Evolutionary conservation across 2,888 invertebrate species (phyloP), one percentile per base, ranked within the genome.

Genomic region (Heliconius cydno): DNA sequence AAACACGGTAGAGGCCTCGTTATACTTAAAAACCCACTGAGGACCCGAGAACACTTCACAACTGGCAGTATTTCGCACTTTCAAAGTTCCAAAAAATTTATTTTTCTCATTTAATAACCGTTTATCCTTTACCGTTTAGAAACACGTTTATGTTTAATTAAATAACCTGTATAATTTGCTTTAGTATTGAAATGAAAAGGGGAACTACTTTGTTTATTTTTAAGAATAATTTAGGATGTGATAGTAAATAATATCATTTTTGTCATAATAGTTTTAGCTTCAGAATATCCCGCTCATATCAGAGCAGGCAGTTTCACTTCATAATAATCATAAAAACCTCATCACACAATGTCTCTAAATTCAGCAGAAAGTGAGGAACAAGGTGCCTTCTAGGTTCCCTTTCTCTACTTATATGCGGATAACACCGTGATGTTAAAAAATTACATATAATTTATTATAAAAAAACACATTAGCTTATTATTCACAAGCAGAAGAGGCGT

Each of bases 1-100:
- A 72, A 77, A 78, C 70, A 79, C 78, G 77, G 79, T 76, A 78
- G 80, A 75, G 77, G 79, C 71, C 82, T 83, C 83, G 80, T 83
- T 83, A 83, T 82, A 80, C 80, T 77, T 83, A 82, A 83, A 83
- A 83, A 82, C 82, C 82, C 83, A 81, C 82, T 79, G 82, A 82
- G 80, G 77, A 79, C 78, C 77, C 46, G 82, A 82, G 80, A 78
- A 80, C 82, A 80, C 83, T 83, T 79, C 77, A 81, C 82, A 81
- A 83, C 80, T 82, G 80, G 80, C 80, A 67, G 77, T 81, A 82
- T 82, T 83, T 83, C 79, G 78, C 82, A 83, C 81, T 81, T 81
- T 79, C 9, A 66, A 72, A 75, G 52, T 75, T 71, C 79, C 77
- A 75, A 80, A 80, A 77, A 75, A 76, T 71, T 78, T 73, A 41